A percentile compares a stretch with the other conserved stretches of the same genome.
Conservation (phyloP, 2,888 invertebrate genomes). For the Cosmia trapezina region DNA sequence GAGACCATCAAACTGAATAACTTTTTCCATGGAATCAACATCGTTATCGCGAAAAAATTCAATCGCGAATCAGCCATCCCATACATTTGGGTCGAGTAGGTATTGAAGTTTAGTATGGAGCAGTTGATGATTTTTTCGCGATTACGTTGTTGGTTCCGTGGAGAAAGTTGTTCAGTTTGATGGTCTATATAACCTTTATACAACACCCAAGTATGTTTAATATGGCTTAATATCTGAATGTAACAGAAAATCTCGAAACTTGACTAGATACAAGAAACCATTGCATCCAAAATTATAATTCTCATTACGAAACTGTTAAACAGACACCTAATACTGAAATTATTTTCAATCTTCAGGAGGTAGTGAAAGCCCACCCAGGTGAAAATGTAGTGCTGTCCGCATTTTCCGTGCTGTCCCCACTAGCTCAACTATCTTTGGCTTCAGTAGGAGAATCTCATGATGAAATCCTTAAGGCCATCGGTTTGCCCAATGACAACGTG, state of each 20-base stretch:
- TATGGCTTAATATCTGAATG: neutral
- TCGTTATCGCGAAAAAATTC: no score
- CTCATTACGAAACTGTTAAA: neutral
- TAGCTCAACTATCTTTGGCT: conserved; percentile 81
- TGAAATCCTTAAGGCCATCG: conserved; percentile 77
- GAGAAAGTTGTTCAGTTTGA: no score
- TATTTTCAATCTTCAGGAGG: conserved; percentile 72
- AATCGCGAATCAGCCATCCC: no score
- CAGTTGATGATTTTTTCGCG: no score
- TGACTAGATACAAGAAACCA: neutral
- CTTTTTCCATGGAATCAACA: no score
- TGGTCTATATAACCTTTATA: neutral
- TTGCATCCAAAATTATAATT: neutral
- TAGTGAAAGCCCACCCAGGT: conserved; percentile 69
- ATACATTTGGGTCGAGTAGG: no score
- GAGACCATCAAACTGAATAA: no score
- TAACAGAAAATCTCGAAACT: neutral
- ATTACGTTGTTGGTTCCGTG: no score
- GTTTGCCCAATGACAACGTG: conserved; percentile 76
- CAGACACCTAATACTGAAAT: neutral
- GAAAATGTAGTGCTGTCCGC: conserved; percentile 85
- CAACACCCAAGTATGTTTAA: neutral
- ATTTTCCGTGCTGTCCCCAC: conserved; percentile 83
- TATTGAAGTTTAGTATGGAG: no score
- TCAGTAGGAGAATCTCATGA: conserved; percentile 80